Percentiles rank a stretch among this genome's conserved stretches.
These are phyloP conservation scores for Xiphydria camelus DNA, from an alignment of 2,888 invertebrate genomes.

Conservation along the genomic window DNA sequence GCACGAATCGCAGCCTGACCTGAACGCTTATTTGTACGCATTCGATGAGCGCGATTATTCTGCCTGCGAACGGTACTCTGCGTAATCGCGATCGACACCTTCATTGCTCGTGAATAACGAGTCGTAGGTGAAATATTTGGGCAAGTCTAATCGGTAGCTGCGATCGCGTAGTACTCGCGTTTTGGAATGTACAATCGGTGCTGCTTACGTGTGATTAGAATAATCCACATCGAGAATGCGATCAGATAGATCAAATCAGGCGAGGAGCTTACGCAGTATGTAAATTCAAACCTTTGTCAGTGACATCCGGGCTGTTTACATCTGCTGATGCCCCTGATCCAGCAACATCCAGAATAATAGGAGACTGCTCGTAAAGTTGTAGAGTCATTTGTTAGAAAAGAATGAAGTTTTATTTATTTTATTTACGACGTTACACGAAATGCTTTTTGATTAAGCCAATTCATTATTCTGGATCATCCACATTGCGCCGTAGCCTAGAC, in stretches of 20 bases:
- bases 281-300: slow-evolving; percentile 33
- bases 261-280: slow-evolving; percentile 40
- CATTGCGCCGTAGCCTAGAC: slow-evolving; percentile 51
- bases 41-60: slow-evolving; percentile 30
- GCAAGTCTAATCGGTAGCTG: too few species aligned
- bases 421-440: slow-evolving; percentile 29
- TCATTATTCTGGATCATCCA: slow-evolving; percentile 55
- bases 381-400: slow-evolving; percentile 20
- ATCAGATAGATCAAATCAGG: slow-evolving; percentile 42
- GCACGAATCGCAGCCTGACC: slow-evolving; percentile 35
- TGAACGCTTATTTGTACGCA: slow-evolving; percentile 43
- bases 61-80: background rate
- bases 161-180: too few species aligned
- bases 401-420: slow-evolving; percentile 38
- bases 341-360: slow-evolving; percentile 53
- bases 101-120: too few species aligned
- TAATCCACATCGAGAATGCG: slow-evolving; percentile 32
- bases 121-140: too few species aligned
- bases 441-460: slow-evolving; percentile 35
- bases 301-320: slow-evolving; percentile 36
- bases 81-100: background rate
- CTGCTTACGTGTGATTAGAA: slow-evolving; percentile 1
- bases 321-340: slow-evolving; percentile 38
- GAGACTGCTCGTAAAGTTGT: slow-evolving; percentile 20
- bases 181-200: too few species aligned